Percentiles rank a stretch among this genome's conserved stretches.
phyloP scores from a whole-genome alignment of 1,140 invertebrate species.

The Stegodyphus mimosarum region DNA sequence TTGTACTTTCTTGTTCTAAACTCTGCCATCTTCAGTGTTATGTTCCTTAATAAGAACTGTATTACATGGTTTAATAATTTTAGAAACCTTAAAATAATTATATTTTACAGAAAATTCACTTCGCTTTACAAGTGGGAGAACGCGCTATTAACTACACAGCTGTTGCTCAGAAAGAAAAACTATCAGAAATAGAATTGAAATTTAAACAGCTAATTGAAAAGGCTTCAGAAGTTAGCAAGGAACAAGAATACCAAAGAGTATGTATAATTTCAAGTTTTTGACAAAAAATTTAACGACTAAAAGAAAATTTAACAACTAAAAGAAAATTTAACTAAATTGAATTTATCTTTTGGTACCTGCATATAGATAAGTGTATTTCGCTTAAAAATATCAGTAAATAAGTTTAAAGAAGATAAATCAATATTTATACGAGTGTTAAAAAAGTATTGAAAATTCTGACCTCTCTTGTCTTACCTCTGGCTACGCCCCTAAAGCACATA shows the following conservation, averaged over 20 bases:
- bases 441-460: too few relatives aligned
- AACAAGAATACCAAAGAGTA: conserved; percentile 35
- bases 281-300: background rate
- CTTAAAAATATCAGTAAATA: too few relatives aligned
- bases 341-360: too few relatives aligned
- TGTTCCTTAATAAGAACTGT: background rate
- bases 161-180: conserved; percentile 13
- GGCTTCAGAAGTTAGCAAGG: conserved; percentile 15
- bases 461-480: too few relatives aligned
- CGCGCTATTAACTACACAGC: conserved; percentile 33
- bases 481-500: too few relatives aligned
- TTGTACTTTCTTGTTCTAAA: background rate
- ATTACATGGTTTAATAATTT: background rate
- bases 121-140: conserved; percentile 20
- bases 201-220: conserved; percentile 25
- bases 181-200: conserved; percentile 25
- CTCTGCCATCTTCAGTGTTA: background rate
- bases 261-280: background rate
- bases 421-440: too few relatives aligned
- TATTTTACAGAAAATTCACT: conserved; percentile 16
- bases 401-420: too few relatives aligned
- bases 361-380: too few relatives aligned
- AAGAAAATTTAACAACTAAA: background rate
- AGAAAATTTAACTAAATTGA: too few relatives aligned
- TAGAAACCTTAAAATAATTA: background rate